Evolutionary conservation across 2,888 invertebrate species (phyloP).

Genomic region (Dryococelus australis): DNA sequence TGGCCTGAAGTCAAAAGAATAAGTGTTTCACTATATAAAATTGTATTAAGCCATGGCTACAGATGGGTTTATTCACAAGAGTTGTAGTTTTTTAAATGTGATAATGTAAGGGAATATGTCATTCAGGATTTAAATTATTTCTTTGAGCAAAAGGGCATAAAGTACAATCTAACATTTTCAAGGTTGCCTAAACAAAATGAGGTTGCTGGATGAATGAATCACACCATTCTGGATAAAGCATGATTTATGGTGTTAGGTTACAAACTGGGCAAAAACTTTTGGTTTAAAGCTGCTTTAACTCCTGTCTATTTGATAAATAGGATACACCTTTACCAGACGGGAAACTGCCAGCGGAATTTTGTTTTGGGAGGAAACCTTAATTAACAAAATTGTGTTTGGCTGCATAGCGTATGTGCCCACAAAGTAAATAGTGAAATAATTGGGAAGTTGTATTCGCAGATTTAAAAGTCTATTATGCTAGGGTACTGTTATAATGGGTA

Average conservation of each 20-base stretch:
- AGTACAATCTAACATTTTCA: neutral
- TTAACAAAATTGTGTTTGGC: neutral
- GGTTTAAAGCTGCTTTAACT: neutral
- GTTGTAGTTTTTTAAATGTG: neutral
- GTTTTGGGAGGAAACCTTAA: neutral
- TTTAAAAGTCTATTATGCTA: neutral
- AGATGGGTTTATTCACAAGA: neutral
- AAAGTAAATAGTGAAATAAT: neutral
- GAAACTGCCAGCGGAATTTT: neutral
- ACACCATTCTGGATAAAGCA: constrained; percentile 11
- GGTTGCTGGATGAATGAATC: neutral
- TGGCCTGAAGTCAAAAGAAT: neutral
- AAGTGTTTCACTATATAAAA: neutral
- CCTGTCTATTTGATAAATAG: constrained; percentile 17
- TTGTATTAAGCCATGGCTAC: constrained; percentile 18
- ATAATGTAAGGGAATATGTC: neutral
- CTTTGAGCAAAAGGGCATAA: constrained; percentile 21
- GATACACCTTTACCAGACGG: neutral
- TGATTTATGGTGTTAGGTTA: neutral
- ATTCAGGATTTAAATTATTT: neutral
- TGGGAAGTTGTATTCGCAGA: neutral
- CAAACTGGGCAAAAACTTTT: constrained; percentile 16
- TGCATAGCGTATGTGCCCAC: neutral
- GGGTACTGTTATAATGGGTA: too few species aligned
- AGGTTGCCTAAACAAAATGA: neutral